These are phyloP conservation scores for Popillia japonica DNA, from an alignment of 1,140 invertebrate species.

Conservation along the genomic window DNA sequence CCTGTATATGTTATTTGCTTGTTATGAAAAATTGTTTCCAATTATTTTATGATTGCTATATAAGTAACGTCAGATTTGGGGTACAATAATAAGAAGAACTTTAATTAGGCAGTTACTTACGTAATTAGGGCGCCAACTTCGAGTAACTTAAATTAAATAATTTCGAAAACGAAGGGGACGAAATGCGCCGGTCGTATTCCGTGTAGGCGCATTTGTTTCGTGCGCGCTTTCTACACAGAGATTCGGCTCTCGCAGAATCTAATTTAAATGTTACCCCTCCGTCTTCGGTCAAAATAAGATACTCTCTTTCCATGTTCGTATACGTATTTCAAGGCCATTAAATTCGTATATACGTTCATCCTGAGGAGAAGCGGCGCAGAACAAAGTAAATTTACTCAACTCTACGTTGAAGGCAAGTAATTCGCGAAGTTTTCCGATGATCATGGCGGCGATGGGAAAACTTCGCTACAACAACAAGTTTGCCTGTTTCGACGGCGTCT, in stretches of 20 bases:
- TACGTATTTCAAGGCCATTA: slow-evolving; percentile 10
- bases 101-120: slow-evolving; percentile 3
- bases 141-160: slow-evolving; percentile 10
- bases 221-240: background rate
- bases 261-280: background rate
- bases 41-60: no score
- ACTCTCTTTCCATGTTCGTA: background rate
- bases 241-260: background rate
- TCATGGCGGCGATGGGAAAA: slow-evolving; percentile 1
- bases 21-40: no score
- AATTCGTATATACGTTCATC: background rate
- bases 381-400: slow-evolving; percentile 15
- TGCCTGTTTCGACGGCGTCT: background rate
- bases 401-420: background rate
- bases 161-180: background rate
- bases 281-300: background rate
- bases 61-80: no score
- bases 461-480: slow-evolving; percentile 13
- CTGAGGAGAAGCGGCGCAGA: background rate
- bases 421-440: slow-evolving; percentile 14
- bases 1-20: no score
- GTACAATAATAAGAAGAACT: background rate
- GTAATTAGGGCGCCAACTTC: background rate
- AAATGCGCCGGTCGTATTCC: background rate
- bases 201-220: background rate